A percentile compares a stretch with the other conserved stretches of the same genome.
These are phyloP conservation scores for Rhimphoctona megacephalus DNA, from an alignment of 2,888 invertebrate genomes.

Conservation along the genomic window DNA sequence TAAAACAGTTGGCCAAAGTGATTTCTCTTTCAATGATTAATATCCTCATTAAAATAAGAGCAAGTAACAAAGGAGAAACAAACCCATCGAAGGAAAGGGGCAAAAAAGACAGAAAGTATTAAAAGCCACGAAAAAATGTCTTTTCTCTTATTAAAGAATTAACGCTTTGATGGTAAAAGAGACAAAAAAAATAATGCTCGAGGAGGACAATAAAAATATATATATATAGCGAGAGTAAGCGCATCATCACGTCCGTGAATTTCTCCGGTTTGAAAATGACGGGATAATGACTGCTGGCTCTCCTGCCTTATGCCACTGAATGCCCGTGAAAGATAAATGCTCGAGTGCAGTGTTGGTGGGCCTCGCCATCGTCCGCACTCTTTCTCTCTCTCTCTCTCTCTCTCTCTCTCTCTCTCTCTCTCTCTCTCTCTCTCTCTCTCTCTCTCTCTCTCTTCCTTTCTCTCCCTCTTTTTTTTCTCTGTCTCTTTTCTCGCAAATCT, in stretches of 20 bases:
- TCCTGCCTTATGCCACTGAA: conserved; percentile 52
- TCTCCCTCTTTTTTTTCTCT: conserved; percentile 18
- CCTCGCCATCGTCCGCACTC: conserved; percentile 12
- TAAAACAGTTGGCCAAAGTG: conserved; percentile 45
- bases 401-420: conserved; percentile 16
- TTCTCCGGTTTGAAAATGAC: conserved; percentile 64
- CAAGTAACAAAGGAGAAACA: background rate
- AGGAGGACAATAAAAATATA: background rate
- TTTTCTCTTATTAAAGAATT: background rate
- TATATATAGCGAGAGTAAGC: conserved; percentile 16
- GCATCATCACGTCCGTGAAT: conserved; percentile 58
- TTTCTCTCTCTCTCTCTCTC: conserved; percentile 16
- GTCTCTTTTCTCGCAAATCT: conserved; percentile 53
- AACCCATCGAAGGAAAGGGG: background rate
- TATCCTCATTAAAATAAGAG: conserved; percentile 24
- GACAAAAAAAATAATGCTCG: background rate
- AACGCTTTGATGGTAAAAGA: background rate
- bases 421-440: conserved; percentile 8
- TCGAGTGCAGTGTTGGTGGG: conserved; percentile 57
- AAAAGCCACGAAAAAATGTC: background rate
- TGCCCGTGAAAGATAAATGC: conserved; percentile 64
- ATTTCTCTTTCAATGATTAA: conserved; percentile 51
- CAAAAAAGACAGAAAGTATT: background rate
- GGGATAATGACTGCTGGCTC: conserved; percentile 54
- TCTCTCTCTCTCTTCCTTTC: too few species aligned